phyloP scores from a whole-genome alignment of 2,888 invertebrate species.

The Megamerina dolium region DNA sequence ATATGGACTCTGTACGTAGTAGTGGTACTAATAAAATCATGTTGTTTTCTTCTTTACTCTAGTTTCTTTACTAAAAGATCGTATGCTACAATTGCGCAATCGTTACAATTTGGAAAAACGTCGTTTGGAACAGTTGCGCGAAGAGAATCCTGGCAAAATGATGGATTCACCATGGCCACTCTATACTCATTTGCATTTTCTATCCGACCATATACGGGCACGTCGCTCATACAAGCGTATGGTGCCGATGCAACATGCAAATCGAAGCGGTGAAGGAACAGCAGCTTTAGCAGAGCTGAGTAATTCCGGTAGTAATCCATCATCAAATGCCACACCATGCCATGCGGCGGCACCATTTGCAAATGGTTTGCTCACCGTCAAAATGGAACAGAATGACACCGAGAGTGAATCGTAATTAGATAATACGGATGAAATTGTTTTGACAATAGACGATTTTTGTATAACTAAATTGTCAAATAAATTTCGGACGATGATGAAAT shows the following conservation, averaged over 20 bases:
- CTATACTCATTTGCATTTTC: conserved; percentile 44
- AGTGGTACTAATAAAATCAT: too few species aligned
- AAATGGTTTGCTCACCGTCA: conserved; percentile 27
- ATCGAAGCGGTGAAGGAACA: neutral
- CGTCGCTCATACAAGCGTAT: conserved; percentile 45
- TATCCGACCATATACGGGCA: conserved; percentile 46
- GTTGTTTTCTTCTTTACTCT: too few species aligned
- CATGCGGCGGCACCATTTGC: conserved; percentile 13
- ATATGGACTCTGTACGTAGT: too few species aligned
- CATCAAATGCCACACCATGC: conserved; percentile 11
- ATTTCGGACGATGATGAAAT: conserved; percentile 8
- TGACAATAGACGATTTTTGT: too few species aligned
- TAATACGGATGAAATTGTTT: too few species aligned
- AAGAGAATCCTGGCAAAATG: conserved; percentile 31
- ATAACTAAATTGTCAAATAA: too few species aligned
- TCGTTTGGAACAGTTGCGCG: conserved; percentile 40
- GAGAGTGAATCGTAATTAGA: too few species aligned
- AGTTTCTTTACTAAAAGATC: conserved; percentile 47
- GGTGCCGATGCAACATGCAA: conserved; percentile 22
- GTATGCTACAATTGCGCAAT: conserved; percentile 49
- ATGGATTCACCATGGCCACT: conserved; percentile 45
- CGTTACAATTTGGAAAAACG: conserved; percentile 50
- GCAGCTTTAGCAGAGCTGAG: conserved; percentile 6
- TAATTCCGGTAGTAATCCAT: conserved; percentile 19
- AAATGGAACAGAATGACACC: conserved; percentile 26